Evolutionary conservation across 2,113 vertebrate species (phyloP), one percentile per base, ranked within the genome.

Genomic region (Vidua chalybeata): DNA sequence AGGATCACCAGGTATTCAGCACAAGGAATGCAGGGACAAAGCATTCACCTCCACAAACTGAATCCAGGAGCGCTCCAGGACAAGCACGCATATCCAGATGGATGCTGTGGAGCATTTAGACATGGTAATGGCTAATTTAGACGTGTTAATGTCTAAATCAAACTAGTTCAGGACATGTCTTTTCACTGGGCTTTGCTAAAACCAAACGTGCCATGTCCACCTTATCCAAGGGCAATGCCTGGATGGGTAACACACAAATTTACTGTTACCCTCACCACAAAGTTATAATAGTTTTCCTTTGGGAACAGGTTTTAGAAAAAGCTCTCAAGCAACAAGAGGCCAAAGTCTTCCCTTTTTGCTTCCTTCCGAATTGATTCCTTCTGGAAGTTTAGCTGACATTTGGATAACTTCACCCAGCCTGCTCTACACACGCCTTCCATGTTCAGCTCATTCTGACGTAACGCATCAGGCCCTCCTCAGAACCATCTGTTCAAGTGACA

Each of bases 11-110:
- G 1, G 0, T 20, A 1, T 6, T 9, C 2, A 24, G 68, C 72
- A 13, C 15, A 0, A n/a, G 26, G 10, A 28, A 11, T 6, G 16
- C 62, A 14, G 52, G 35, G 17, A 31, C 61, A 41, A 84, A 49
- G 8, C 6, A 0, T 6, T 5, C 37, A 2, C 66, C 33, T 24
- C 63, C 71, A 10, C 0, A 1, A 31, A 7, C 39, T 2, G 16
- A 51, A 22, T 1, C 37, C 63, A 11, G 61, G 31, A 68, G 67
- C 4, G 17, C 49, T 22, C 63, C 4, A 18, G 28, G 56, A 22
- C 37, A 17, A 67, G 63, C 10, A 37, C n/a, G 4, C 0, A 0
- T 3, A 37, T 23, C 4, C 2, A 39, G 41, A 26, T 1, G 55
- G 37, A 8, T 0, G 30, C 6, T 27, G 30, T 0, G 11, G 39